phyloP scores from a whole-genome alignment of 2,888 invertebrate species.

The Drosophila meridionalis region DNA sequence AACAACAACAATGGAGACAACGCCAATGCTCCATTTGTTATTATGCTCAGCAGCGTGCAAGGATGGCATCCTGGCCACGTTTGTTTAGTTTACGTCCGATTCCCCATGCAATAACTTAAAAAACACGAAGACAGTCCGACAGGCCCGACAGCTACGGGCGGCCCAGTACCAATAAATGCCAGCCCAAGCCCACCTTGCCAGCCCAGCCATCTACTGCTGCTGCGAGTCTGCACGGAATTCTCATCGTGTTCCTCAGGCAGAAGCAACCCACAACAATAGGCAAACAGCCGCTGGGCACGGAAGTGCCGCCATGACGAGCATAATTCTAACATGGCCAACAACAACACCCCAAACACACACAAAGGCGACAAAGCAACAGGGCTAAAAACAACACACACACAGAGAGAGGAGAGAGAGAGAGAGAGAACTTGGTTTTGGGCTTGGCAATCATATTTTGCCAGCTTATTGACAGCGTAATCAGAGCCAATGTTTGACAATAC shows the following conservation, averaged over 20 bases:
- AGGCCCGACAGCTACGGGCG: conserved; percentile 48
- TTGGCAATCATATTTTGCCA: conserved; percentile 74
- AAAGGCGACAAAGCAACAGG: conserved; percentile 55
- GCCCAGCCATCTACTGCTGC: conserved; percentile 20
- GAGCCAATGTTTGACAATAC: conserved; percentile 63
- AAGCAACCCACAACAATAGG: conserved; percentile 55
- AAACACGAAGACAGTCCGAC: conserved; percentile 72
- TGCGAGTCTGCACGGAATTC: conserved; percentile 22
- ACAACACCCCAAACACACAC: conserved; percentile 47
- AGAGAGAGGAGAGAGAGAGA: too few relatives aligned
- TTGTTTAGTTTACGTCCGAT: conserved; percentile 79
- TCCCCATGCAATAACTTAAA: conserved; percentile 84
- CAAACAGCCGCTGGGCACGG: conserved; percentile 64
- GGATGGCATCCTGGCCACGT: conserved; percentile 63
- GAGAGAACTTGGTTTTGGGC: conserved; percentile 28
- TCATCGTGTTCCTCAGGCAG: background rate
- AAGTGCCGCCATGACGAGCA: conserved; percentile 82
- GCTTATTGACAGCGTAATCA: conserved; percentile 82
- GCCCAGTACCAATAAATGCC: conserved; percentile 59
- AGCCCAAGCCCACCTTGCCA: conserved; percentile 54
- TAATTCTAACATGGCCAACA: conserved; percentile 72
- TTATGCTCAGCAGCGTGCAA: conserved; percentile 52
- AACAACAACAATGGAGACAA: conserved; percentile 45
- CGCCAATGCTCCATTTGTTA: conserved; percentile 66
- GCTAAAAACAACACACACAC: conserved; percentile 14